phyloP scores from a whole-genome alignment of 2,888 invertebrate genomes.

The Volucella bombylans region DNA sequence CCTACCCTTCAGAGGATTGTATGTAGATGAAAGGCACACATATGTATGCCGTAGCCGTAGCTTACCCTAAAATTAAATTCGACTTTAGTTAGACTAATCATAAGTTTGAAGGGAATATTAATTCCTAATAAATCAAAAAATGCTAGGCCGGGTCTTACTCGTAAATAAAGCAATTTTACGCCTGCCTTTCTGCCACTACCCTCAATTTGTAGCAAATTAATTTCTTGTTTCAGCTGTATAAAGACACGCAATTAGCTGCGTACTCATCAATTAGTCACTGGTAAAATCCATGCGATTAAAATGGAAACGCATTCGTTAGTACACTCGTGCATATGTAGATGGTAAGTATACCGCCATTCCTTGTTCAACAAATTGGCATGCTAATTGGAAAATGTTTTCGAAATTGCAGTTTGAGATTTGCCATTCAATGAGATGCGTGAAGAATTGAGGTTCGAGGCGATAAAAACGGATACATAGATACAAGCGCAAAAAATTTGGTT shows the following conservation, averaged over 20 bases:
- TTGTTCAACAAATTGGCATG: slow-evolving; percentile 49
- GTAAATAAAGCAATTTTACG: slow-evolving; percentile 12
- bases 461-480: neutral
- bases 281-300: slow-evolving; percentile 37
- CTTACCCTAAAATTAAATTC: too few species aligned
- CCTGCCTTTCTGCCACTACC: neutral
- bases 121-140: too few species aligned
- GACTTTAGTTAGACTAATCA: too few species aligned
- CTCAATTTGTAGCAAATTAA: neutral
- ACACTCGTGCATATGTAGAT: neutral
- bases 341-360: neutral
- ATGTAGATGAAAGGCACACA: too few species aligned
- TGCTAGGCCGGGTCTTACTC: neutral
- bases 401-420: slow-evolving; percentile 39
- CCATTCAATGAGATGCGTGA: slow-evolving; percentile 8
- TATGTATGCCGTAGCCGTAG: too few species aligned
- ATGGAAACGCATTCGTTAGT: slow-evolving; percentile 54
- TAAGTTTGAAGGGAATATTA: too few species aligned
- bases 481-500: neutral
- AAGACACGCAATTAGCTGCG: slow-evolving; percentile 25
- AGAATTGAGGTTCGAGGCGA: neutral
- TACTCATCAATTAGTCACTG: slow-evolving; percentile 50
- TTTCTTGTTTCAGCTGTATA: neutral
- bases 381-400: slow-evolving; percentile 7
- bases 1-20: too few species aligned